phyloP scores from a whole-genome alignment of 1,140 invertebrate species.

The Drosophila leontia region DNA sequence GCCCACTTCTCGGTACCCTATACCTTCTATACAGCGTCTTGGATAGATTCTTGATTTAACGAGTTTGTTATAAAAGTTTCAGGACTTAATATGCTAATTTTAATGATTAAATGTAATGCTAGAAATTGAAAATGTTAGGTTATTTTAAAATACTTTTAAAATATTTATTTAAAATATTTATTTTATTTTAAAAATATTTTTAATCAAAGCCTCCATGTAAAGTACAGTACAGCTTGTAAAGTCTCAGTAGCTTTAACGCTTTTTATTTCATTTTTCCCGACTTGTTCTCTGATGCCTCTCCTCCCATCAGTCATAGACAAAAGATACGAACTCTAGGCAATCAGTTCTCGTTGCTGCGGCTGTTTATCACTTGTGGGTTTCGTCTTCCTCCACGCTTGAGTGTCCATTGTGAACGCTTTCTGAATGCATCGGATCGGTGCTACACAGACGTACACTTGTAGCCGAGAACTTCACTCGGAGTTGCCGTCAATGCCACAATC shows the following conservation, averaged over 20 bases:
- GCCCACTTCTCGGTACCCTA: slow-evolving; percentile 12
- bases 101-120: not conserved
- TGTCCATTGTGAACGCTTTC: slow-evolving; percentile 67
- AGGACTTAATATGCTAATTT: not conserved
- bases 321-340: slow-evolving; percentile 61
- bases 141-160: no score
- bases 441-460: slow-evolving; percentile 16
- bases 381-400: slow-evolving; percentile 47
- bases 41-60: not conserved
- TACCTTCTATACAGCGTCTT: not conserved
- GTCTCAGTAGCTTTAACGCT: not conserved
- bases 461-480: slow-evolving; percentile 57
- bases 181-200: no score
- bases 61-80: not conserved
- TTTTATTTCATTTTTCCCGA: slow-evolving; percentile 55
- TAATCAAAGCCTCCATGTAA: no score
- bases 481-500: slow-evolving; percentile 73
- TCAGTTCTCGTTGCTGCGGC: slow-evolving; percentile 55
- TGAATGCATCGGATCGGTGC: slow-evolving; percentile 34
- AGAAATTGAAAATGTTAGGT: not conserved
- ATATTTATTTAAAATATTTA: no score
- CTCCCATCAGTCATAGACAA: slow-evolving; percentile 29
- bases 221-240: not conserved
- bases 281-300: slow-evolving; percentile 60
- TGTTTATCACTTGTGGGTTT: slow-evolving; percentile 68